Evolutionary conservation across 2,113 vertebrate genomes (phyloP).

Genomic region (Cricetomys ansorgei): DNA sequence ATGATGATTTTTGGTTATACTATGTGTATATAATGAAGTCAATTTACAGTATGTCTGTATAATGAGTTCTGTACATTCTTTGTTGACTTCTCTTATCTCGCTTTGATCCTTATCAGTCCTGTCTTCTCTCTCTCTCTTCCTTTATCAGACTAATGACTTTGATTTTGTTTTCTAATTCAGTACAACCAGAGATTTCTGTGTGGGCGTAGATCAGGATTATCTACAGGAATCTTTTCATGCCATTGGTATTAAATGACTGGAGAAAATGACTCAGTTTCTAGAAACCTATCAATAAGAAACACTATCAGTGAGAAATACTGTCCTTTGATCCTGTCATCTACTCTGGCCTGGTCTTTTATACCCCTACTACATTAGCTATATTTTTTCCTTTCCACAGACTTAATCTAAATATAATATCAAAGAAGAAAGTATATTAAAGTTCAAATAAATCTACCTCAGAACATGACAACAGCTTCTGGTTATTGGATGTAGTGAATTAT

Average conservation of each 20-base stretch:
- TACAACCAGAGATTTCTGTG: neutral
- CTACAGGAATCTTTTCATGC: too few relatives aligned
- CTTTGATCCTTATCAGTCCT: neutral
- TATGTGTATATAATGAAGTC: neutral
- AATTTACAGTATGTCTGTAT: neutral
- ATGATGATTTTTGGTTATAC: neutral
- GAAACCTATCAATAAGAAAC: neutral
- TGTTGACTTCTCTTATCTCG: neutral
- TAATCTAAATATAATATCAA: neutral
- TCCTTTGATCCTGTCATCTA: too few relatives aligned
- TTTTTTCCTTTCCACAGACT: neutral
- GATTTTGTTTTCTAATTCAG: neutral
- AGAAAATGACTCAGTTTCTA: neutral
- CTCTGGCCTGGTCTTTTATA: neutral
- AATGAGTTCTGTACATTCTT: neutral
- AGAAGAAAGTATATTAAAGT: neutral
- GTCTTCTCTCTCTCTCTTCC: neutral
- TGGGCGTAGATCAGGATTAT: neutral
- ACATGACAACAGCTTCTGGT: fast-evolving
- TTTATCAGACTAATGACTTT: neutral
- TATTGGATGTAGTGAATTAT: fast-evolving
- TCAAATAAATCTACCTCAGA: neutral
- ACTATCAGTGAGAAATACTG: neutral
- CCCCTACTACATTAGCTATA: neutral
- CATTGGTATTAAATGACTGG: too few relatives aligned